Conservation (phyloP, 2,113 vertebrate species). For the Nycticorax nycticorax region DNA sequence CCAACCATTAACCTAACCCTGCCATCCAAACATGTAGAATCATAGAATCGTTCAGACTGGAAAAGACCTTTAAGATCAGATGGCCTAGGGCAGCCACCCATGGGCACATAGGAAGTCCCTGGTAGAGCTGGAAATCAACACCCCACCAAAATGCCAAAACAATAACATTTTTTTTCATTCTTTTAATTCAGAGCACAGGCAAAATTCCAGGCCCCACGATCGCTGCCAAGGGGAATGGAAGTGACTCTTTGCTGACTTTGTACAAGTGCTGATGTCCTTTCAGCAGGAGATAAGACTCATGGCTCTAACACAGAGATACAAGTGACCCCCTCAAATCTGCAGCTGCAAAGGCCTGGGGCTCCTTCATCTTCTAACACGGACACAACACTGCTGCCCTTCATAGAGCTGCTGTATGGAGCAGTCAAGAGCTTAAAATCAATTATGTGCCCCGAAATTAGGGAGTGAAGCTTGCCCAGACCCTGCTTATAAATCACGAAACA, state of each 20-base stretch:
- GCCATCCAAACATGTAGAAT: too few relatives aligned
- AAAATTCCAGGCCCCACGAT: background rate
- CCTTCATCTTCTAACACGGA: background rate
- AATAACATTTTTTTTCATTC: background rate
- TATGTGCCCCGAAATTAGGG: background rate
- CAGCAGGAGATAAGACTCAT: background rate
- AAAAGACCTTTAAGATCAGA: too few relatives aligned
- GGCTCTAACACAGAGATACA: background rate
- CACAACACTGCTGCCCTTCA: background rate
- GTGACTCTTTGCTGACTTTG: background rate
- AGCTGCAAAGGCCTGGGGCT: fast-evolving
- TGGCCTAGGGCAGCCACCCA: background rate
- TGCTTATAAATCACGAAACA: fast-evolving
- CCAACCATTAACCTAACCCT: too few relatives aligned
- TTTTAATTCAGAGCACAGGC: background rate
- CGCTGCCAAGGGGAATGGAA: background rate
- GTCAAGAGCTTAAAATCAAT: background rate
- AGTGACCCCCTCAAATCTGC: background rate
- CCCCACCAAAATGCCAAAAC: background rate
- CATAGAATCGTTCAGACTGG: too few relatives aligned
- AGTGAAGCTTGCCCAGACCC: background rate
- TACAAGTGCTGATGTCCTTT: background rate
- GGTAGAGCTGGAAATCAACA: background rate
- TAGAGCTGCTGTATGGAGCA: background rate
- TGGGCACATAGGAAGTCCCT: background rate